phyloP scores from a whole-genome alignment of 2,888 invertebrate species.

The Ypsolopha scabrella region DNA sequence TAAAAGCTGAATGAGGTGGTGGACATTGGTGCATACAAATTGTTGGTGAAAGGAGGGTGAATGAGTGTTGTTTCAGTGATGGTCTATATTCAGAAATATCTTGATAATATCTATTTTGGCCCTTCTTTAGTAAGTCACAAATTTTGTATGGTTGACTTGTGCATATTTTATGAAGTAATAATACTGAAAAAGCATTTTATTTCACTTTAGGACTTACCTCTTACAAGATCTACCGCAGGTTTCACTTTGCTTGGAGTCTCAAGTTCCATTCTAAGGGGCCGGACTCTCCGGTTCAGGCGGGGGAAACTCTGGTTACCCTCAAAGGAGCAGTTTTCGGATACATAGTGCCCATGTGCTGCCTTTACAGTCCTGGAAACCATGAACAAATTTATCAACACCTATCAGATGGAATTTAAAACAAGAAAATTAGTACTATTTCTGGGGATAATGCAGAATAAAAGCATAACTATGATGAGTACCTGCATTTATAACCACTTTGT shows the following conservation, averaged over 20 bases:
- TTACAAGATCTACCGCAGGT: slow-evolving; percentile 55
- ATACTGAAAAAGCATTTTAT: too few relatives aligned
- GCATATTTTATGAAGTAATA: too few relatives aligned
- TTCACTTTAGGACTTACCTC: slow-evolving; percentile 34
- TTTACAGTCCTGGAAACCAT: slow-evolving; percentile 40
- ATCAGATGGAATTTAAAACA: background rate
- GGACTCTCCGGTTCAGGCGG: slow-evolving; percentile 37
- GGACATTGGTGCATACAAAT: too few relatives aligned
- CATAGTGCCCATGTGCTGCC: slow-evolving; percentile 28
- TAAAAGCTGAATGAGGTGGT: too few relatives aligned
- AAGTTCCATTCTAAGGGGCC: slow-evolving; percentile 51
- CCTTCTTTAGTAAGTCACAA: too few relatives aligned
- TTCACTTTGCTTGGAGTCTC: slow-evolving; percentile 53
- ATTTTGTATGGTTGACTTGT: too few relatives aligned
- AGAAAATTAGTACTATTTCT: too few relatives aligned
- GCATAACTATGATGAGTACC: slow-evolving; percentile 22
- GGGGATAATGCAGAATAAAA: too few relatives aligned
- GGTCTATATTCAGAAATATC: too few relatives aligned
- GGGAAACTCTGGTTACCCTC: slow-evolving; percentile 76
- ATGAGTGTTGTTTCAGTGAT: too few relatives aligned
- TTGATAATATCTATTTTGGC: too few relatives aligned
- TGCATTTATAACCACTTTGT: slow-evolving; percentile 43
- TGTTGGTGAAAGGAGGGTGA: too few relatives aligned
- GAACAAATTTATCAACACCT: background rate
- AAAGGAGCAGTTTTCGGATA: slow-evolving; percentile 57